Base-by-base conservation (phyloP, 2,113 vertebrate genomes). In the Takifugu flavidus region DNA sequence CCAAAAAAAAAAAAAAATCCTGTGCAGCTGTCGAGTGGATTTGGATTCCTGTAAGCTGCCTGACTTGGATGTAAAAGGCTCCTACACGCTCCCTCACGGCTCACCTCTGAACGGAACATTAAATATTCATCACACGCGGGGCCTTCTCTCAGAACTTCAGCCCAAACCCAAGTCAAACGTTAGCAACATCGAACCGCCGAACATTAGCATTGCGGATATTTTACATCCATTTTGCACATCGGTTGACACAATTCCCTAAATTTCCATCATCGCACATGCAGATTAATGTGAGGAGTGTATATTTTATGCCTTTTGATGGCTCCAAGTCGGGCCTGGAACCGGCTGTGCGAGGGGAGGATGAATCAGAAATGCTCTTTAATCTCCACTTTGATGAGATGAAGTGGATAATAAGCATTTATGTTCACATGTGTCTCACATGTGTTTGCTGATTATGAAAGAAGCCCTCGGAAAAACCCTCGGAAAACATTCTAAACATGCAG, bases 41-140 rank as follows among this genome's bases (percentile, higher is more conserved):
- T 59, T 20, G 20, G 20, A 20, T 20, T 53, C 34, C 34, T 39
- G 34, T 39, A 39, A 39, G 34, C 34, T 34, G 31, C 1, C 31
- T 34, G 6, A 34, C 4, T 34, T 34, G 8, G 31, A 34, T 34
- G 31, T 5, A 34, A 34, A 34, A 39, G 34, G 34, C 20, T 3
- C 13, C 51, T 69, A 15, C 49, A 13, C 20, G 50, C 45, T 55
- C n/a, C 28, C 51, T 59, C n/a, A 20, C 49, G 56, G 45, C 27
- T 51, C 62, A 58, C 56, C 34, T 45, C 45, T 49, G 46, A 56
- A 55, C 39, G 8, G 34, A 15, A 26, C 49, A 54, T 73, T 53
- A 50, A 61, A 62, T 47, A 54, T 47, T 31, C 8, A 62, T 50
- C 7, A 43, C 15, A 47, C 27, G 3, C 53, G 1, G 6, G 4